Evolutionary conservation across 2,113 vertebrate species (phyloP).

Genomic region (Albula glossodonta): DNA sequence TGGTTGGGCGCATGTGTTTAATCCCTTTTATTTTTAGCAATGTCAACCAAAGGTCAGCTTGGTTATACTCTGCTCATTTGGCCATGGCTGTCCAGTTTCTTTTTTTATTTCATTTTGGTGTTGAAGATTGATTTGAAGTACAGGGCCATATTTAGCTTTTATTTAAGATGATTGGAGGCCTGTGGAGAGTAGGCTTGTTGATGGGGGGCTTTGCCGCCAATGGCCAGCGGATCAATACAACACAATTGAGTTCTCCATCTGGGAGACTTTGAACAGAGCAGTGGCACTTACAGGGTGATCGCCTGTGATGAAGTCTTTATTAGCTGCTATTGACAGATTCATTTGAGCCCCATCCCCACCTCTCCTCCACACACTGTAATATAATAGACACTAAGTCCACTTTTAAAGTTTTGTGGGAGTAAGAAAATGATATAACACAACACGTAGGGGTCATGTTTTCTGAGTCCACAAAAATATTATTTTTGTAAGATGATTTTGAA

Average conservation of each 20-base stretch:
- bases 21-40: constrained; percentile 56
- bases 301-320: constrained; percentile 73
- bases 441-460: constrained; percentile 37
- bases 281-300: constrained; percentile 69
- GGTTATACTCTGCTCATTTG: constrained; percentile 64
- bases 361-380: constrained; percentile 52
- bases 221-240: constrained; percentile 69
- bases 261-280: constrained; percentile 57
- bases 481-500: constrained; percentile 17
- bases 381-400: constrained; percentile 57
- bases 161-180: constrained; percentile 67
- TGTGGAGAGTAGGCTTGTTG: constrained; percentile 39
- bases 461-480: constrained; percentile 22
- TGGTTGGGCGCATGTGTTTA: constrained; percentile 47
- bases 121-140: constrained; percentile 62
- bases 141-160: constrained; percentile 60
- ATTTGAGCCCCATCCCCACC: constrained; percentile 55
- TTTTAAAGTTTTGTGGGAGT: constrained; percentile 52
- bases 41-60: constrained; percentile 68
- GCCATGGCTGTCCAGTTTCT: constrained; percentile 43
- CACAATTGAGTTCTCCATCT: constrained; percentile 75
- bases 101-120: constrained; percentile 53
- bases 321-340: constrained; percentile 73
- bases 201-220: constrained; percentile 52
- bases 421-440: constrained; percentile 41